Conservation (phyloP, 2,888 invertebrate genomes). For the Urechis unicinctus region DNA sequence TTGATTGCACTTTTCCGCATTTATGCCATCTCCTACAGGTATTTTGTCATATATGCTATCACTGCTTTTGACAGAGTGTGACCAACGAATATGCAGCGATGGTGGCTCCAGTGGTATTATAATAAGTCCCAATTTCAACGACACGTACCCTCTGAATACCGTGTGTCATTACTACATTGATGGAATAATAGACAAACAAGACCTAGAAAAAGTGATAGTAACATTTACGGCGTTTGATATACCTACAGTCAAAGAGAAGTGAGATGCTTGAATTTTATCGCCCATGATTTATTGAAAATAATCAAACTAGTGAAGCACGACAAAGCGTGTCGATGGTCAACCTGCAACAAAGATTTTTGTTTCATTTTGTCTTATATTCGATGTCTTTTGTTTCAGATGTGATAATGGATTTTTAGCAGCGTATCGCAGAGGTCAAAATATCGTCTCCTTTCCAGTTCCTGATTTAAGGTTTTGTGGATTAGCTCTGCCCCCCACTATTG, state of each 20-base stretch:
- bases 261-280: not conserved
- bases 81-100: constrained; percentile 91
- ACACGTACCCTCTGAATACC: constrained; percentile 88
- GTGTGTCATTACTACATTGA: constrained; percentile 95
- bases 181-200: constrained; percentile 86
- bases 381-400: constrained; percentile 30
- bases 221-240: constrained; percentile 18
- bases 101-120: constrained; percentile 88
- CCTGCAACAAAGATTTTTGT: too few species aligned
- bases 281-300: not conserved
- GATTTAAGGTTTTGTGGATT: too few species aligned
- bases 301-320: too few species aligned
- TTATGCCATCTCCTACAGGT: too few species aligned
- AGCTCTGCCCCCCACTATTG: constrained; percentile 69
- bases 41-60: not conserved
- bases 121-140: constrained; percentile 93
- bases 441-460: too few species aligned
- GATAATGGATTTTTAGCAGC: constrained; percentile 35
- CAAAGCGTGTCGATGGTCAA: too few species aligned
- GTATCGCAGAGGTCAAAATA: constrained; percentile 31
- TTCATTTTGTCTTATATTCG: too few species aligned
- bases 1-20: too few species aligned
- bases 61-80: constrained; percentile 67
- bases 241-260: constrained; percentile 5
- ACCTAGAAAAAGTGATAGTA: constrained; percentile 77